phyloP scores from a whole-genome alignment of 23 tunicate species.

The Styela plicata region DNA sequence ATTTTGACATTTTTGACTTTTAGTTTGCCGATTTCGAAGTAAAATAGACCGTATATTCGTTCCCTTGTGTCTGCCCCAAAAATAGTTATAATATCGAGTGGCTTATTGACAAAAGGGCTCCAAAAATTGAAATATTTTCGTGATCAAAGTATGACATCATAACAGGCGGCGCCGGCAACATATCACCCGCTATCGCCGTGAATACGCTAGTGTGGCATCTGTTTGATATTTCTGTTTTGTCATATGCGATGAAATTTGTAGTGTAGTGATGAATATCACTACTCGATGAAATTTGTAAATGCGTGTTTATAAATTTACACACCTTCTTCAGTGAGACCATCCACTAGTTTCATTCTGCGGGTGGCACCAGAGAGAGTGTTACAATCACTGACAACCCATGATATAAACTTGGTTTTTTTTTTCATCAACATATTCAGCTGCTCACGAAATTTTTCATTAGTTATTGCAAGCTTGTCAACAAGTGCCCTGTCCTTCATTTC shows the following conservation, averaged over 20 bases:
- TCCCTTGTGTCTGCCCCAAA: no score
- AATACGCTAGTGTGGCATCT: not conserved
- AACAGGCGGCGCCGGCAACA: no score
- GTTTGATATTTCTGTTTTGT: not conserved
- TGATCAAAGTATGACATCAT: not conserved
- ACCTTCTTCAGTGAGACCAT: slow-evolving; percentile 5
- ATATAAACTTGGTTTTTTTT: slow-evolving; percentile 7
- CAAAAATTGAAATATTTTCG: no score
- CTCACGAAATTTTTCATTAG: not conserved
- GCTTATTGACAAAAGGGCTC: no score
- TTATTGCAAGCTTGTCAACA: not conserved
- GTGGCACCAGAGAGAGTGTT: slow-evolving; percentile 19
- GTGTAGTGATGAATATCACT: not conserved
- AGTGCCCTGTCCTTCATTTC: not conserved
- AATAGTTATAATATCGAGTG: no score
- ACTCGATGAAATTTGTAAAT: not conserved
- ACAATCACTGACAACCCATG: slow-evolving; percentile 65
- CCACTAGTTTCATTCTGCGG: slow-evolving; percentile 7
- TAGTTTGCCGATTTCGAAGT: no score
- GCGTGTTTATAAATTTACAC: not conserved
- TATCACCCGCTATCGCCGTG: not conserved
- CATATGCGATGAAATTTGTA: not conserved
- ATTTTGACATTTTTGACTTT: no score
- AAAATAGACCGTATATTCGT: no score
- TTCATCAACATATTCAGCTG: not conserved